Evolutionary conservation across 2,888 invertebrate genomes (phyloP).

Genomic region (Hirtodrosophila histrioides): DNA sequence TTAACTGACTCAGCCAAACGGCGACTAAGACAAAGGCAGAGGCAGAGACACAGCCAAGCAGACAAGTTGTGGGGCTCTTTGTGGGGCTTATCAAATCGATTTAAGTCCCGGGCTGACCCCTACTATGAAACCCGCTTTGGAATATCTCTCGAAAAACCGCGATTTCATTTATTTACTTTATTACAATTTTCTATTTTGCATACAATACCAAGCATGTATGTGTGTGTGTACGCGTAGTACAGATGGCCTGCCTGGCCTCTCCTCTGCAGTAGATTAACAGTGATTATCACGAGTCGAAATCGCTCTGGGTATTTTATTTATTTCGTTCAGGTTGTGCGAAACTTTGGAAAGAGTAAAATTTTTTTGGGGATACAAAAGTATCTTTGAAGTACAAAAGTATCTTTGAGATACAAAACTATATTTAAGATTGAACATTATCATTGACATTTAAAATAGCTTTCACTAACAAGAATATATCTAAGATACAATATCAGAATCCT

Average conservation of each 20-base stretch:
- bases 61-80: background rate
- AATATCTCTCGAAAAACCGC: constrained; percentile 1
- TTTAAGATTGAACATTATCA: too few species aligned
- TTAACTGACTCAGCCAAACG: constrained; percentile 29
- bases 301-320: too few species aligned
- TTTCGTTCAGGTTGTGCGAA: too few species aligned
- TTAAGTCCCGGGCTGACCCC: constrained; percentile 11
- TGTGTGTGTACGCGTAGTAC: too few species aligned
- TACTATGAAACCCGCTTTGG: background rate
- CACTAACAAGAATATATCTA: too few species aligned
- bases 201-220: too few species aligned
- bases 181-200: constrained; percentile 7
- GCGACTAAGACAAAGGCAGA: background rate
- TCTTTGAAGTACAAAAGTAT: too few species aligned
- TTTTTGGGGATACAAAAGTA: too few species aligned
- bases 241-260: background rate
- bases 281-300: background rate
- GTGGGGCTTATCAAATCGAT: constrained; percentile 27
- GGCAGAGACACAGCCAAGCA: constrained; percentile 3
- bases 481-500: too few species aligned
- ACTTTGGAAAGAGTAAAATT: too few species aligned
- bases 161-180: background rate
- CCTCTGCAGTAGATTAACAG: background rate
- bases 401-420: too few species aligned
- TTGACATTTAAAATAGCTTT: too few species aligned